Evolutionary conservation across 2,888 invertebrate species (phyloP).

Genomic region (Drosophila barbarae): DNA sequence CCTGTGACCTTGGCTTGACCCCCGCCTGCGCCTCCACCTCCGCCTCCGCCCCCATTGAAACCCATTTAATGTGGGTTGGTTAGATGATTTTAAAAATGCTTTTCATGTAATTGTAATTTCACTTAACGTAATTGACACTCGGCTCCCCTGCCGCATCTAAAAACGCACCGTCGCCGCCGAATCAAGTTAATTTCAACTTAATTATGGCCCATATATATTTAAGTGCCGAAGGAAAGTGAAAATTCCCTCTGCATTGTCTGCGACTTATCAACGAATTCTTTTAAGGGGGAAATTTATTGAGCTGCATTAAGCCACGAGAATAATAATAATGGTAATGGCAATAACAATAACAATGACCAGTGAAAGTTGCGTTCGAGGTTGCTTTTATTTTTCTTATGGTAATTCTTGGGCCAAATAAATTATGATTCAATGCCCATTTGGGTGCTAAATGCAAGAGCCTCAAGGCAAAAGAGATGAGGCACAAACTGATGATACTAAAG

Average conservation of each 20-base stretch:
- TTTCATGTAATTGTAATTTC: slow-evolving; percentile 58
- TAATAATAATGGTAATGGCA: slow-evolving; percentile 42
- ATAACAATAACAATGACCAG: slow-evolving; percentile 52
- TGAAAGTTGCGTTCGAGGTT: slow-evolving; percentile 55
- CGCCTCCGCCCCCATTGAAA: background rate
- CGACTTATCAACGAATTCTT: slow-evolving; percentile 54
- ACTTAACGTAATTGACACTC: slow-evolving; percentile 65
- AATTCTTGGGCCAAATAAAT: slow-evolving; percentile 46
- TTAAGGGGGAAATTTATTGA: slow-evolving; percentile 40
- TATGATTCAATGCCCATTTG: slow-evolving; percentile 42
- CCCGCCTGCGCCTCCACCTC: background rate
- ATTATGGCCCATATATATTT: slow-evolving; percentile 48
- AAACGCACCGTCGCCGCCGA: slow-evolving; percentile 21
- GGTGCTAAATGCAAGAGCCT: slow-evolving; percentile 57
- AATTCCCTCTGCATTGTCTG: slow-evolving; percentile 52
- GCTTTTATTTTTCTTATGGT: slow-evolving; percentile 49
- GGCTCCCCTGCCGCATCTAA: slow-evolving; percentile 19
- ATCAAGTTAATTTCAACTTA: slow-evolving; percentile 46
- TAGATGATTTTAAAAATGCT: slow-evolving; percentile 42
- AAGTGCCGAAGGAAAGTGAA: slow-evolving; percentile 55
- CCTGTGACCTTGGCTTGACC: slow-evolving; percentile 36
- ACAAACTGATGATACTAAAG: background rate
- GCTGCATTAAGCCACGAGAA: slow-evolving; percentile 47
- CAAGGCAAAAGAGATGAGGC: slow-evolving; percentile 1
- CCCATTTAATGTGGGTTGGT: slow-evolving; percentile 24